Conservation (phyloP, 35 echinoderm and acorn worm species). For the Nesometra sesokonis region DNA sequence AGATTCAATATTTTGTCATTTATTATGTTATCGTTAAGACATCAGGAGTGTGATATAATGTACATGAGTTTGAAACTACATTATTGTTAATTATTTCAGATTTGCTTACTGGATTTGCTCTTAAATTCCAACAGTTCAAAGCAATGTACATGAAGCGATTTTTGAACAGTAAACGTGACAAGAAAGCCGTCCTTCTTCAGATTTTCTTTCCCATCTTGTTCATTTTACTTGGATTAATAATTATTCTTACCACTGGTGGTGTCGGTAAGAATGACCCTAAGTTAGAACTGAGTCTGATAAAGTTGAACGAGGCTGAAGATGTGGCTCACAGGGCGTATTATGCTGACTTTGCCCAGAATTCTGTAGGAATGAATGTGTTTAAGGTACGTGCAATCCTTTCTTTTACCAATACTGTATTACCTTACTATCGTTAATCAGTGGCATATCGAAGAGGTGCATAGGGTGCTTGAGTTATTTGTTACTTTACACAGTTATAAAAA, state of each 20-base stretch:
- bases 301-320: slow-evolving; percentile 26
- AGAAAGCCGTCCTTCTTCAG: slow-evolving; percentile 63
- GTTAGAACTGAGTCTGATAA: slow-evolving; percentile 40
- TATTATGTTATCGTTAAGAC: too few species aligned
- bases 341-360: slow-evolving; percentile 37
- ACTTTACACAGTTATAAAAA: too few species aligned
- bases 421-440: too few species aligned
- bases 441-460: too few species aligned
- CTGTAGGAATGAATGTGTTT: slow-evolving; percentile 26
- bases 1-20: too few species aligned
- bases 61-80: too few species aligned
- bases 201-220: slow-evolving; percentile 77
- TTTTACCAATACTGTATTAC: too few species aligned
- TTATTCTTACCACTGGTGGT: slow-evolving; percentile 37
- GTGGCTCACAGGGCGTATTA: slow-evolving; percentile 26
- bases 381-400: slow-evolving; percentile 3
- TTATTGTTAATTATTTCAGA: slow-evolving; percentile 14
- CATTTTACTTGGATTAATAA: slow-evolving; percentile 49
- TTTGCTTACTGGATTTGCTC: slow-evolving; percentile 26
- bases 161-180: slow-evolving; percentile 58
- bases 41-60: too few species aligned
- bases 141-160: slow-evolving; percentile 87
- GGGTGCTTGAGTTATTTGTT: too few species aligned
- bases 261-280: slow-evolving; percentile 27
- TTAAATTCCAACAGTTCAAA: slow-evolving; percentile 76